Percentiles rank a stretch among this genome's conserved stretches.
Evolutionary conservation across 2,797 vertebrate species (phyloP).

Genomic region (Gastrophryne carolinensis): DNA sequence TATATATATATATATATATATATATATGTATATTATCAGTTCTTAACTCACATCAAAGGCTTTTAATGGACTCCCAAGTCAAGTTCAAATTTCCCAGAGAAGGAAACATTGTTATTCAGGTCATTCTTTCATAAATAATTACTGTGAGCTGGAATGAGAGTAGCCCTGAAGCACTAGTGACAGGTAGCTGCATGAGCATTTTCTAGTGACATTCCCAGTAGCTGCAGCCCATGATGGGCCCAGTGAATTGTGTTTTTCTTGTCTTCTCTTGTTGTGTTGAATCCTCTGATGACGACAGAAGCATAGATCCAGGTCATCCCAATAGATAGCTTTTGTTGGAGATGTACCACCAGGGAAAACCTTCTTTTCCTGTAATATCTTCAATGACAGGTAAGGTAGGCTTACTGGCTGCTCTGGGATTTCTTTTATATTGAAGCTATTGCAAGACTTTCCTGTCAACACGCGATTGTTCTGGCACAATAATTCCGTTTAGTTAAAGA

Average conservation of each 20-base stretch:
- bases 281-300: neutral
- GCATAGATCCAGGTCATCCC: neutral
- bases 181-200: neutral
- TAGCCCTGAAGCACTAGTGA: neutral
- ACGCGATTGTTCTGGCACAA: neutral
- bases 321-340: neutral
- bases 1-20: too few relatives aligned
- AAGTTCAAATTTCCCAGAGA: too few relatives aligned
- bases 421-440: neutral
- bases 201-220: neutral
- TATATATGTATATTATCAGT: too few relatives aligned
- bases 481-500: neutral
- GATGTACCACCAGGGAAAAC: neutral
- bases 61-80: too few relatives aligned
- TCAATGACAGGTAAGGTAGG: neutral
- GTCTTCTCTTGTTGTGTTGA: neutral
- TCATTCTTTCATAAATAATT: too few relatives aligned
- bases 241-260: neutral
- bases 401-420: neutral
- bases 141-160: too few relatives aligned
- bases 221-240: neutral
- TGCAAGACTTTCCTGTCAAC: neutral
- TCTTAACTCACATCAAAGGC: too few relatives aligned
- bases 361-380: neutral
- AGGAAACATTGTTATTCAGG: too few relatives aligned